Evolutionary conservation across 2,888 invertebrate species (phyloP).

Genomic region (Trachelus troglodyta): DNA sequence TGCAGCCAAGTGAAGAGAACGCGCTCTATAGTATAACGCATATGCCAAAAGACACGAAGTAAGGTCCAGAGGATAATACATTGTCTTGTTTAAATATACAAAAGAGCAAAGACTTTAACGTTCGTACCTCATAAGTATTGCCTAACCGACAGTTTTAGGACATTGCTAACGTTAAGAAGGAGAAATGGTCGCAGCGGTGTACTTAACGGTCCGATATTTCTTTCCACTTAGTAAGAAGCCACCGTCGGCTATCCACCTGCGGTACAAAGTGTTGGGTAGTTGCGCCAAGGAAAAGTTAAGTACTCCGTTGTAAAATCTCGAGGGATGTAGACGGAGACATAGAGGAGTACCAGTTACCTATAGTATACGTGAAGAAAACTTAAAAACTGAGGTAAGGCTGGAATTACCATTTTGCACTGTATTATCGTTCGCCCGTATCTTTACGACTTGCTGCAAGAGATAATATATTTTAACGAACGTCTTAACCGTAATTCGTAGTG

Average conservation of each 20-base stretch:
- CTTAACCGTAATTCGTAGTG: not conserved
- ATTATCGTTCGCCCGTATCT: not conserved
- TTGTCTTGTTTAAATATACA: not conserved
- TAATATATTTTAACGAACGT: not conserved
- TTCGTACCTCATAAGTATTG: not conserved
- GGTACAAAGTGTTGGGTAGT: not conserved
- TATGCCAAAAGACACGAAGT: not conserved
- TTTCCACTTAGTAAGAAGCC: constrained; percentile 5
- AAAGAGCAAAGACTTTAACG: not conserved
- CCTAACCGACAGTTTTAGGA: not conserved
- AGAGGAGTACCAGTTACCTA: not conserved
- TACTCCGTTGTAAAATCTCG: not conserved
- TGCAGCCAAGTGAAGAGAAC: not conserved
- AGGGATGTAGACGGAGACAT: not conserved
- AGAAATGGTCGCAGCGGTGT: not conserved
- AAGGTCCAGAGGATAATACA: not conserved
- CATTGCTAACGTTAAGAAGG: not conserved
- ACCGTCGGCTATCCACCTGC: not conserved
- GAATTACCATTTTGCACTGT: not conserved
- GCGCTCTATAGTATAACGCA: not conserved
- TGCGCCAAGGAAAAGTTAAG: not conserved
- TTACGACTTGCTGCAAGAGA: not conserved
- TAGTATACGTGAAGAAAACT: not conserved
- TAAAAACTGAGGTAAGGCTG: not conserved
- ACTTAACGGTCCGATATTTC: not conserved